Evolutionary conservation across 2,888 invertebrate genomes (phyloP), one percentile per base, ranked within the genome.

Genomic region (Xylophagus ater): DNA sequence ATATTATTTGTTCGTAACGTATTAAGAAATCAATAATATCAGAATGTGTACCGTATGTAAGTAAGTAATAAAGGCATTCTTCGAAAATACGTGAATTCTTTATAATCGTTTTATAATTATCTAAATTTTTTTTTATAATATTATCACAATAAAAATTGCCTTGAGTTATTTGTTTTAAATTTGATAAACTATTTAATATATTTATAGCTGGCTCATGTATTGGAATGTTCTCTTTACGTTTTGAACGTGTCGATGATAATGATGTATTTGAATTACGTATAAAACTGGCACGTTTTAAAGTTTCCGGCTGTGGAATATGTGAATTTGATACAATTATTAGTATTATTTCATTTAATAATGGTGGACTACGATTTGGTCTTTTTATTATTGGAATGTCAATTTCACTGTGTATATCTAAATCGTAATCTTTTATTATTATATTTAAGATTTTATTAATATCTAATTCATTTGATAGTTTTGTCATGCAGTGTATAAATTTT

Each of bases 51-150:
- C 88, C 90, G 53, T 89, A 92, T 42, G 75, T 78, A 3, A 73
- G 70, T 3, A 92, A 66, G 60, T 92, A 93, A 58, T 80, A 85
- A 2, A 86, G 60, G 51, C 85, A 86, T 63, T 92, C 90, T 43
- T 79, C 75, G 51, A 80, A 80, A 47, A 74, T 73, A 47, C 73
- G 68, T 0, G 73, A 69, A 6, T 52, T 51, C 17, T 45, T 47
- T 6, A 49, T 29, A 13, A 45, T 13, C 17, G 41, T 46, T 4
- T 18, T 28, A 9, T 46, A 44, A 13, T 47, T 46, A 14, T 48
- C 47, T n/a, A 40, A 10, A 21, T 34, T 47, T 1, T 28, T 47
- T 45, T 24, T 31, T 62, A 63, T 34, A 52, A 64, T 1, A 7
- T 13, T 15, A 34, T 36, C 50, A 0, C 50, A 51, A 48, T 73